These are phyloP conservation scores for Pempheris klunzingeri DNA, from an alignment of 2,797 vertebrate genomes.

Conservation along the genomic window DNA sequence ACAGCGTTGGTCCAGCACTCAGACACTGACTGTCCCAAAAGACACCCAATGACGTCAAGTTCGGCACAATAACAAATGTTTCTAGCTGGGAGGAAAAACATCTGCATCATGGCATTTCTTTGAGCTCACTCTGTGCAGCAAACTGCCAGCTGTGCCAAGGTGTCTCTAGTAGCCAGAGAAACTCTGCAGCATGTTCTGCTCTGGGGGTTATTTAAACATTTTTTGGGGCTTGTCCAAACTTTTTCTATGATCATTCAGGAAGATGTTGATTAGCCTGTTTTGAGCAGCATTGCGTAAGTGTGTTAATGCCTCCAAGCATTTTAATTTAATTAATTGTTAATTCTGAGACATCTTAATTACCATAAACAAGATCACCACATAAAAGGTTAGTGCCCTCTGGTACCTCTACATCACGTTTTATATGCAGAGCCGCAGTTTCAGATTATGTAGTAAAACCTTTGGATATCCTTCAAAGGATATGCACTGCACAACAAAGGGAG, in stretches of 20 bases:
- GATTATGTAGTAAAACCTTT: constrained; percentile 2
- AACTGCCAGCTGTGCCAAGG: constrained; percentile 47
- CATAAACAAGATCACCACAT: not conserved
- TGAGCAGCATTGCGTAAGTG: not conserved
- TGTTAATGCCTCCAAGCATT: not conserved
- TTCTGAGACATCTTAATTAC: not conserved
- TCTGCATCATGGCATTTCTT: constrained; percentile 58
- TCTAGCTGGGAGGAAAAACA: constrained; percentile 62
- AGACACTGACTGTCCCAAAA: constrained; percentile 42
- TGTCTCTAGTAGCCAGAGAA: constrained; percentile 36
- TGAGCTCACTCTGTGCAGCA: constrained; percentile 40
- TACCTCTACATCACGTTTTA: not conserved
- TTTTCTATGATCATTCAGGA: not conserved
- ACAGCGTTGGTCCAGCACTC: constrained; percentile 28
- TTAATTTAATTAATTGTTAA: not conserved
- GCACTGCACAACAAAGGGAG: not conserved
- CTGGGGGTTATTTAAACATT: not conserved
- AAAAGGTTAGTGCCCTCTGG: not conserved
- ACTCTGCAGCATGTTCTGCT: constrained; percentile 32
- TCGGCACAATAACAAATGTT: constrained; percentile 42
- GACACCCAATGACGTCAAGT: constrained; percentile 50
- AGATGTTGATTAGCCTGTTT: not conserved
- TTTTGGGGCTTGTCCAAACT: not conserved
- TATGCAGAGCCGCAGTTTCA: not conserved
- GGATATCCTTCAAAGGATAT: not conserved